Base-by-base conservation (phyloP, 2,113 vertebrate species). In the Melanostigma gelatinosum region DNA sequence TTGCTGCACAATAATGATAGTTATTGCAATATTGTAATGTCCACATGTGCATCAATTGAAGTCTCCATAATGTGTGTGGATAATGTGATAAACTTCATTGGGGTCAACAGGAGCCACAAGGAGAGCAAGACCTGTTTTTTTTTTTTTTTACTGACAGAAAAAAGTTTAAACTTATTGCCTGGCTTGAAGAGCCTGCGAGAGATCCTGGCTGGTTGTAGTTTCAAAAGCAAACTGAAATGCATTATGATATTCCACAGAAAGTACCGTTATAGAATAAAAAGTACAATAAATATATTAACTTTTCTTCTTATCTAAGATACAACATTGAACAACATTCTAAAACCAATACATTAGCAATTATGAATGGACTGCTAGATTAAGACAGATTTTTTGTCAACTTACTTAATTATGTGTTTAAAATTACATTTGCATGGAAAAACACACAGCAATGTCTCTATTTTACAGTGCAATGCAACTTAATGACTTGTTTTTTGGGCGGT, bases 281-380 rank as follows among this genome's bases (percentile, higher is more conserved):
- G 62, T 73, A 85, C 65, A 79, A 75, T 66, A 82, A 79, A 84
- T 83, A 72, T 68, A 77, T 83, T 13, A 63, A 50, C 22, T 75
- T 66, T 77, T 75, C 27, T 44, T 74, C 68, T 85, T 84, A 42
- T 69, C 64, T 68, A 54, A 79, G 78, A 83, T 85, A 88, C 78
- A 88, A 87, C 83, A 69, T 77, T 77, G 79, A 90, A 87, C 62
- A 76, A 81, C 69, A 80, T 91, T 73, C 81, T 76, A 85, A 83
- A 92, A 89, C 62, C 54, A 80, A 89, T 81, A 42, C 86, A 60
- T 79, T 74, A 91, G 80, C 80, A 79, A 85, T 75, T 64, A 78
- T 80, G 27, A 87, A 79, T 79, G 52, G 52, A 75, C 57, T 81
- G 85, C 78, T 84, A 80, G 64, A 77, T 86, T 58, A 85, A 90